Conservation (phyloP, 2,888 invertebrate genomes). For the Zootermopsis nevadensis region DNA sequence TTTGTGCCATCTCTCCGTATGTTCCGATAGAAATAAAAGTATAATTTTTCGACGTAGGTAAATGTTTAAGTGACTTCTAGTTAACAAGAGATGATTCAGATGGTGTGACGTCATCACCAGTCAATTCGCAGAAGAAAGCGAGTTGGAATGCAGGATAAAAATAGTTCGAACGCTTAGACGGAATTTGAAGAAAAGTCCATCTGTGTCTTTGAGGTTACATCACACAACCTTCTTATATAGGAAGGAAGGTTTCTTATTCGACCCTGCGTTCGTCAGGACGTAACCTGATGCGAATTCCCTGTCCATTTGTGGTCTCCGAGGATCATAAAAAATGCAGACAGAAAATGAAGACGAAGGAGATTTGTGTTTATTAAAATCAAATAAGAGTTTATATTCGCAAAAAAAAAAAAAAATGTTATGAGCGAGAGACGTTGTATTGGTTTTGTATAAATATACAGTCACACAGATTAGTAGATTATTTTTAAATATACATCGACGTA, state of each 20-base stretch:
- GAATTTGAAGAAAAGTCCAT: not conserved
- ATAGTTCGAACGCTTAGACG: not conserved
- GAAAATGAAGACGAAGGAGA: slow-evolving; percentile 13
- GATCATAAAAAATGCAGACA: not conserved
- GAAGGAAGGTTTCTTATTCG: not conserved
- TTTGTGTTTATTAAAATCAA: slow-evolving; percentile 45
- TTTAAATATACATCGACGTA: too few species aligned
- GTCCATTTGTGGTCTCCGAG: slow-evolving; percentile 16
- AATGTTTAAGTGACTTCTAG: too few species aligned
- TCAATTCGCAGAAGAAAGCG: too few species aligned
- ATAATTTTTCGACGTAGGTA: too few species aligned
- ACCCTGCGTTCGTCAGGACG: not conserved
- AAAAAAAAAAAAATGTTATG: too few species aligned
- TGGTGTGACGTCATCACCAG: too few species aligned
- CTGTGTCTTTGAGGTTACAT: not conserved
- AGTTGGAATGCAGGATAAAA: not conserved
- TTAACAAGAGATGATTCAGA: too few species aligned
- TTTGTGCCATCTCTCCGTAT: too few species aligned
- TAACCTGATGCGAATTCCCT: not conserved
- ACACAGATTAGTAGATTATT: too few species aligned
- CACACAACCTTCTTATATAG: not conserved
- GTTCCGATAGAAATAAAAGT: too few species aligned
- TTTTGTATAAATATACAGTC: too few species aligned
- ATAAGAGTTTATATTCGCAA: not conserved
- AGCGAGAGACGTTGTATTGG: too few species aligned